Conservation (phyloP, 2,113 vertebrate genomes). For the Panthera uncia region DNA sequence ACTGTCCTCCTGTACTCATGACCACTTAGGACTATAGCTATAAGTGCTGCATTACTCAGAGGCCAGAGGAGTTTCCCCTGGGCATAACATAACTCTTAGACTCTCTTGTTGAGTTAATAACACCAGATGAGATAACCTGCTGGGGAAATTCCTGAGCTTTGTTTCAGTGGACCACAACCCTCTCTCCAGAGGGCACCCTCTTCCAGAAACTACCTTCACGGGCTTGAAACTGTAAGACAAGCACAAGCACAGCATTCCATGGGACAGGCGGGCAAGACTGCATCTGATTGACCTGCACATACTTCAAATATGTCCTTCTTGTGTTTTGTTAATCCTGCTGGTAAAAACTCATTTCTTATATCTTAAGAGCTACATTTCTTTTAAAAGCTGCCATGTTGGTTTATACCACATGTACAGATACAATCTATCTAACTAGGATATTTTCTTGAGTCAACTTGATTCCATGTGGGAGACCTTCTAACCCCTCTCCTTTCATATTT, state of each 20-base stretch:
- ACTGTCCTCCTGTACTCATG: not conserved
- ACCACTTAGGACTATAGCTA: not conserved
- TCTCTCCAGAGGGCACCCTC: not conserved
- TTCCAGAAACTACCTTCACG: not conserved
- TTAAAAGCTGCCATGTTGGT: not conserved
- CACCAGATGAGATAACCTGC: not conserved
- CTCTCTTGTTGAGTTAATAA: not conserved
- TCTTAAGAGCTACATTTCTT: not conserved
- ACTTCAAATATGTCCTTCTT: not conserved
- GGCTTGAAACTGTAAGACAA: not conserved
- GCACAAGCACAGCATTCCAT: not conserved
- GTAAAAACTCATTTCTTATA: not conserved
- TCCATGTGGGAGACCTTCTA: not conserved
- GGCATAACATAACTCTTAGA: not conserved
- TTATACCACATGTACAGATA: not conserved
- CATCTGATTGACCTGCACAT: not conserved
- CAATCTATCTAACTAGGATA: not conserved
- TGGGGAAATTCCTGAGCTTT: not conserved
- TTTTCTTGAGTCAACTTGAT: not conserved
- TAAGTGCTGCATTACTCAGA: not conserved
- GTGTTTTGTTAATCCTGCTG: not conserved
- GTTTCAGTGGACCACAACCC: not conserved
- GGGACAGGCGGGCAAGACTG: fast-evolving
- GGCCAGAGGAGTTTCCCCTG: not conserved
- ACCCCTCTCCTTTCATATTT: not conserved